Conservation (phyloP, 2,888 invertebrate genomes). For the Odontomyia ornata region DNA sequence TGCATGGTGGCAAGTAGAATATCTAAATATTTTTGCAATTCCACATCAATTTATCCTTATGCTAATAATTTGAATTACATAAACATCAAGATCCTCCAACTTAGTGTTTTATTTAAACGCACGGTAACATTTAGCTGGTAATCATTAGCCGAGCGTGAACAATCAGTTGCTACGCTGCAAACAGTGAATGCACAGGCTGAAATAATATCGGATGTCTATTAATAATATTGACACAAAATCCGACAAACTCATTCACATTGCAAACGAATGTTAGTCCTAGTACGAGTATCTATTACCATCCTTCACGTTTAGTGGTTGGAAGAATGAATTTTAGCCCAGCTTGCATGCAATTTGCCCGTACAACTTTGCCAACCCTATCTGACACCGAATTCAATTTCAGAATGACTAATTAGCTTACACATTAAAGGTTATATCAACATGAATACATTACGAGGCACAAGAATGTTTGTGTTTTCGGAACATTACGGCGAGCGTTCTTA, state of each 20-base stretch:
- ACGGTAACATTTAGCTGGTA: background rate
- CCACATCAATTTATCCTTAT: too few relatives aligned
- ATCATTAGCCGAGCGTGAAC: background rate
- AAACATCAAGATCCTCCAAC: too few relatives aligned
- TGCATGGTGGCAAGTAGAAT: too few relatives aligned
- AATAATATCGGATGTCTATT: conserved; percentile 30
- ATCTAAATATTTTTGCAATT: too few relatives aligned
- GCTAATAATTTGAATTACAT: too few relatives aligned
- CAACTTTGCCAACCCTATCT: background rate
- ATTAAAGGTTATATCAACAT: conserved; percentile 38
- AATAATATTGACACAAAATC: conserved; percentile 24
- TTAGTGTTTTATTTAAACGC: too few relatives aligned
- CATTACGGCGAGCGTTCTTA: background rate
- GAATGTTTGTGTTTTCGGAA: conserved; percentile 12
- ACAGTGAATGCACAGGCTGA: too few relatives aligned
- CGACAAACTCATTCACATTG: background rate
- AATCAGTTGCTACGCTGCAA: background rate
- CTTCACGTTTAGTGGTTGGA: too few relatives aligned
- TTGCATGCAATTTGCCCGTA: background rate
- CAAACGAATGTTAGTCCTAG: background rate
- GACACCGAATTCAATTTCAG: conserved; percentile 23
- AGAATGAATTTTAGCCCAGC: background rate
- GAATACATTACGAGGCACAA: conserved; percentile 28
- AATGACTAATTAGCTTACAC: conserved; percentile 38
- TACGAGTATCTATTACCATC: background rate